Conservation (phyloP, 2,113 vertebrate species). For the Rostratula benghalensis region DNA sequence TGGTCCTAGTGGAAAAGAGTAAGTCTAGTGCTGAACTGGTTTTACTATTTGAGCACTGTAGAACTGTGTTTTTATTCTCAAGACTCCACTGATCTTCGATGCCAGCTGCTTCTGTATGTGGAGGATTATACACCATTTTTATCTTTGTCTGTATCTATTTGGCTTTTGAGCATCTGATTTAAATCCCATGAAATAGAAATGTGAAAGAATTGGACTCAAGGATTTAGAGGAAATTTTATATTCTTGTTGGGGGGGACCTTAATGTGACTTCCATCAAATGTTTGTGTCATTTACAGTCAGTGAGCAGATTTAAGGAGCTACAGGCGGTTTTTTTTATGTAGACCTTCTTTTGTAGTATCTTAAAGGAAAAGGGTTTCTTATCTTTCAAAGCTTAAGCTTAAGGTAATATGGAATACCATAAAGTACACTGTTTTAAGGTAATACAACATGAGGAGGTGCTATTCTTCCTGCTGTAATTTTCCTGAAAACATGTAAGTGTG, state of each 20-base stretch:
- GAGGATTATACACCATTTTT: neutral
- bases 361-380: neutral
- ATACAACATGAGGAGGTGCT: neutral
- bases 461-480: neutral
- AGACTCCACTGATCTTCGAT: neutral
- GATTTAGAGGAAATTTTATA: neutral
- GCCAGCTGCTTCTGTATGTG: neutral
- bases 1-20: neutral
- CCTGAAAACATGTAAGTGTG: neutral
- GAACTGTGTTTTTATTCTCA: neutral
- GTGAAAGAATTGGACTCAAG: neutral
- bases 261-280: neutral
- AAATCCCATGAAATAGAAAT: accelerated
- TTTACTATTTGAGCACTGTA: neutral
- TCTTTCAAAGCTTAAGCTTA: neutral
- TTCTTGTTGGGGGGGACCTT: neutral
- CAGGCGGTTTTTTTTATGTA: neutral
- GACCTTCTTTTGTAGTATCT: neutral
- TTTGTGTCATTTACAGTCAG: neutral
- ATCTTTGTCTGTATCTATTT: neutral
- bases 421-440: neutral
- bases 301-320: neutral
- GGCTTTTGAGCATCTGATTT: neutral
- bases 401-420: neutral
- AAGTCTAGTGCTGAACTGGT: neutral